Evolutionary conservation across 1,140 invertebrate species (phyloP), one percentile per base, ranked within the genome.

Genomic region (Drosophila pruinosa): DNA sequence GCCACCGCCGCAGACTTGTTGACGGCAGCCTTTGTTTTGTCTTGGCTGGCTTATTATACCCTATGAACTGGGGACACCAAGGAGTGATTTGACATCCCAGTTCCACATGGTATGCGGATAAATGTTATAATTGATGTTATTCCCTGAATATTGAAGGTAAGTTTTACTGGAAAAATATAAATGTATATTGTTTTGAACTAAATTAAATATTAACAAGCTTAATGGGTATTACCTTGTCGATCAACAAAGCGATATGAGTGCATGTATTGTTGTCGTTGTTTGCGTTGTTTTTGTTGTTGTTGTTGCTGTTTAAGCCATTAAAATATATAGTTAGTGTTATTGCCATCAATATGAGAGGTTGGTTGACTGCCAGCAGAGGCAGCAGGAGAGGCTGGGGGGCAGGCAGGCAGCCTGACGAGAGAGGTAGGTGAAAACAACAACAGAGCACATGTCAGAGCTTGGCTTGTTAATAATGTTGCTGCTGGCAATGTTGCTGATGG

Each of bases 401-500:
- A 12, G n/a, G 22, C 6, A 26, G 19, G n/a, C n/a, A n/a, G n/a
- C n/a, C n/a, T n/a, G n/a, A n/a, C n/a, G n/a, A n/a, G n/a, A n/a
- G n/a, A n/a, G n/a, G 12, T 7, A 8, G 41, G n/a, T 12, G 14
- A 19, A 38, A 65, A 77, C 64, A 57, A 48, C 72, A 58, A 64
- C 69, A 78, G 10, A 45, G 75, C 75, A 83, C 81, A 86, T 81
- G 82, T 70, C 82, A 69, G 67, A 68, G 58, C 21, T 8, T 69
- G 59, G 73, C 78, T 79, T 71, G 79, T 83, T 83, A 82, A 82
- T 77, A 88, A 88, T 85, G 82, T 81, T 81, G 81, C 80, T 85
- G 69, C 36, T 62, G 52, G 58, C 58, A 58, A 56, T 61, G 63
- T 28, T 56, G 58, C 19, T 45, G 38, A 68, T 31, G 54, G 64